Percentiles rank a stretch among this genome's conserved stretches.
These are phyloP conservation scores for Diglossa brunneiventris DNA, from an alignment of 2,113 vertebrate genomes.

Conservation along the genomic window DNA sequence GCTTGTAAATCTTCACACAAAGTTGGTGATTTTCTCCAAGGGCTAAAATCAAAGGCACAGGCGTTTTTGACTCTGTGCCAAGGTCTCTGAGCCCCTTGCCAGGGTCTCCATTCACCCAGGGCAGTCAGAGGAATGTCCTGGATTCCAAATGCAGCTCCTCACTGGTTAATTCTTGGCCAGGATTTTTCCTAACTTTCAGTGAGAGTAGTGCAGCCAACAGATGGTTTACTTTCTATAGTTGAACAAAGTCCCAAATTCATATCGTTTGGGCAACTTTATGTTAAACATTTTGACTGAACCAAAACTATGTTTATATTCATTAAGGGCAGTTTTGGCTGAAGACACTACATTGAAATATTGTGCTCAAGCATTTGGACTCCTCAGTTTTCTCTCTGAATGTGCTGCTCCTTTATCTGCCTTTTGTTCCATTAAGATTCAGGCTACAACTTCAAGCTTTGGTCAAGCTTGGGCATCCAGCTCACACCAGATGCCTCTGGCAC, in stretches of 20 bases:
- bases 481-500: background rate
- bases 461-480: background rate
- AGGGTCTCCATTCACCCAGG: too few relatives aligned
- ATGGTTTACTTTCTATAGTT: background rate
- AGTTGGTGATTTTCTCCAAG: too few relatives aligned
- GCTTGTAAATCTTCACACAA: too few relatives aligned
- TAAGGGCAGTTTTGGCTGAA: background rate
- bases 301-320: background rate
- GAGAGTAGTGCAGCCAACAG: background rate
- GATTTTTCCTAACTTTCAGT: background rate
- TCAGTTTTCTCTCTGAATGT: background rate
- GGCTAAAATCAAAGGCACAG: too few relatives aligned
- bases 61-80: too few relatives aligned
- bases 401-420: background rate
- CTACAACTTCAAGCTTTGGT: background rate
- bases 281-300: background rate
- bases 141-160: background rate
- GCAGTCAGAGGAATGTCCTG: too few relatives aligned
- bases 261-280: background rate
- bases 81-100: too few relatives aligned
- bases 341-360: background rate
- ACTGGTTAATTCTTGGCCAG: background rate
- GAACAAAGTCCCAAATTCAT: background rate
- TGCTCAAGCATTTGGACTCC: background rate
- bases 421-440: background rate